Evolutionary conservation across 1,140 invertebrate genomes (phyloP), one percentile per base, ranked within the genome.

Genomic region (Diuraphis noxia): DNA sequence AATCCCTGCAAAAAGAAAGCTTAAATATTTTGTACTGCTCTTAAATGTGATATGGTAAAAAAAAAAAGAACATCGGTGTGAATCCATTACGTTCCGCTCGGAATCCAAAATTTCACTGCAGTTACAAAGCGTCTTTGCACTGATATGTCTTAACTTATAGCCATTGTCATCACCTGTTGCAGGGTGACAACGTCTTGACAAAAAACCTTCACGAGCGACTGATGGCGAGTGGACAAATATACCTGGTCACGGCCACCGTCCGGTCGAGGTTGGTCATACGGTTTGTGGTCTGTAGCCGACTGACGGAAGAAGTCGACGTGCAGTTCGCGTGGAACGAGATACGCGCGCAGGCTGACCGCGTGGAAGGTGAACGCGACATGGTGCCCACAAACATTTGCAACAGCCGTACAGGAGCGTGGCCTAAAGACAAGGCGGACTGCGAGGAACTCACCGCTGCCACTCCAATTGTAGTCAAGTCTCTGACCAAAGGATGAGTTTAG

Each of bases 251-350:
- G 4, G 97, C 97, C 0, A 96, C 94, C 52, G 95, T 96, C 91
- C 94, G 94, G 10, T 95, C 95, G 13, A 95, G 95, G 92, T 96
- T 96, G 92, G 96, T 98, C 30, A 95, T 99, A 19, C 95, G 98
- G 90, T 98, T 99, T 93, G 96, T 96, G 0, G 94, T 99, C 0
- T 98, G 97, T 93, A 97, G 96, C 72, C 94, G 96, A 89, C 93
- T 95, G 38, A 96, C 96, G 0, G 95, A 95, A 72, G 94, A 95
- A 34, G 94, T 95, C 46, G 98, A 99, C 93, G 95, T 99, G 43
- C 94, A 96, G 7, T 97, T 95, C 92, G 96, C 97, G 4, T 99
- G 97, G 97, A 95, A 96, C 63, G 92, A 92, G 82, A 92, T 92
- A 1, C 19, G 13, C 1, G 34, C 43, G 30, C 90, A 91, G 40